Evolutionary conservation across 2,113 vertebrate species (phyloP).

Genomic region (Oxyura jamaicensis): DNA sequence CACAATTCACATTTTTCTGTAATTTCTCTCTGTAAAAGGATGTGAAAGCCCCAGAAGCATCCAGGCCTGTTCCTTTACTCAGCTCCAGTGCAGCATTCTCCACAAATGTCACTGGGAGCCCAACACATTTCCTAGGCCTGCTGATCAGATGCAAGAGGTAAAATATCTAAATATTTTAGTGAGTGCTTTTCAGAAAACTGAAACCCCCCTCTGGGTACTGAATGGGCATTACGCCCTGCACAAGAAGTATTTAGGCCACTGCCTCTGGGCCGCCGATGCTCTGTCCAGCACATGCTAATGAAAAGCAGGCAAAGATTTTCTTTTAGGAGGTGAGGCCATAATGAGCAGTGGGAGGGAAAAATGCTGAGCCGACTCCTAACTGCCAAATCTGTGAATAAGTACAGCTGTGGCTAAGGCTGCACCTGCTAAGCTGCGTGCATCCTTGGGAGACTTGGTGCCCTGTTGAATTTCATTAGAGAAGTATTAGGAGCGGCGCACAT

Average conservation of each 20-base stretch:
- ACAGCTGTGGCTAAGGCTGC: not conserved
- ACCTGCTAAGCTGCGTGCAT: slow-evolving; percentile 15
- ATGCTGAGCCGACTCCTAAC: not conserved
- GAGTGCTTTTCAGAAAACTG: accelerated
- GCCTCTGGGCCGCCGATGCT: not conserved
- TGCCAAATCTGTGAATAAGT: slow-evolving; percentile 1
- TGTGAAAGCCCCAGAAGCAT: not conserved
- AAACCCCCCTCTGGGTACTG: not conserved
- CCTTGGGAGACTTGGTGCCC: not conserved
- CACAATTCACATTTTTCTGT: not conserved
- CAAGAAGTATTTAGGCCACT: accelerated
- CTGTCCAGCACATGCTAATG: accelerated
- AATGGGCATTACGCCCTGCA: not conserved
- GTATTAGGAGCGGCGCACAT: not conserved
- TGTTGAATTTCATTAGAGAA: not conserved
- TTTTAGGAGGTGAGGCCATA: not conserved
- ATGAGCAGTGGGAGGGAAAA: not conserved
- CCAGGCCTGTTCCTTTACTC: not conserved
- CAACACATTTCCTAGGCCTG: not conserved
- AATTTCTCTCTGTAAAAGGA: not conserved
- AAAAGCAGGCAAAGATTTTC: not conserved
- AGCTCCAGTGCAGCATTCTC: not conserved
- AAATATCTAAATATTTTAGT: not conserved
- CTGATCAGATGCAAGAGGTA: not conserved
- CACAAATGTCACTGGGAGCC: not conserved